These are phyloP conservation scores for Synergus gifuensis DNA, from an alignment of 2,888 invertebrate species.

Conservation along the genomic window DNA sequence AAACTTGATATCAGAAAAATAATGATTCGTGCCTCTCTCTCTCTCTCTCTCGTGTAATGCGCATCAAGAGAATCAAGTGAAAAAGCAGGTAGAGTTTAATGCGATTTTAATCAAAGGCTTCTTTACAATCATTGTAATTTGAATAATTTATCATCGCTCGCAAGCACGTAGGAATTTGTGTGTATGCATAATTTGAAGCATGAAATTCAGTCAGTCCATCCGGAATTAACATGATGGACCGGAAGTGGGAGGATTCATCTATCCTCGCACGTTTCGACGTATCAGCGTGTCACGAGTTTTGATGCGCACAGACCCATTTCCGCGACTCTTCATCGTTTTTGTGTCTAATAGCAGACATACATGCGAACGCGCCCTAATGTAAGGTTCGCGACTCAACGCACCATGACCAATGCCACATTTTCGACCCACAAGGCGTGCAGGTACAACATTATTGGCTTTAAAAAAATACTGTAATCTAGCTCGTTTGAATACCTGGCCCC, in stretches of 20 bases:
- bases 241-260: conserved; percentile 36
- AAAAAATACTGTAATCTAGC: conserved; percentile 33
- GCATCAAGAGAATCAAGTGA: neutral
- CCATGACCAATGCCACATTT: conserved; percentile 36
- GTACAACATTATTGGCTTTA: conserved; percentile 21
- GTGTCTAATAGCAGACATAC: conserved; percentile 33
- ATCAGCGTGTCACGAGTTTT: conserved; percentile 33
- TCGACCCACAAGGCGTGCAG: conserved; percentile 36
- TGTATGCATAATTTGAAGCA: conserved; percentile 26
- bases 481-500: conserved; percentile 15
- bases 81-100: conserved; percentile 20
- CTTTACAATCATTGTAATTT: conserved; percentile 22
- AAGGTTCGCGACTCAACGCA: conserved; percentile 12
- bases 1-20: neutral
- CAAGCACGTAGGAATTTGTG: conserved; percentile 14
- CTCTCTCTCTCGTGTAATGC: neutral
- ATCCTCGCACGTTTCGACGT: conserved; percentile 1
- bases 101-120: conserved; percentile 32
- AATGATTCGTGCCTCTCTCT: neutral
- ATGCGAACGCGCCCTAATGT: conserved; percentile 32
- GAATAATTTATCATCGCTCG: conserved; percentile 31
- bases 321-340: conserved; percentile 29
- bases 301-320: conserved; percentile 10
- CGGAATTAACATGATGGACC: conserved; percentile 38
- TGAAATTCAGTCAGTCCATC: conserved; percentile 38